Evolutionary conservation across 2,113 vertebrate genomes (phyloP), one percentile per base, ranked within the genome.

Genomic region (Boulengeromyrus knoepffleri): DNA sequence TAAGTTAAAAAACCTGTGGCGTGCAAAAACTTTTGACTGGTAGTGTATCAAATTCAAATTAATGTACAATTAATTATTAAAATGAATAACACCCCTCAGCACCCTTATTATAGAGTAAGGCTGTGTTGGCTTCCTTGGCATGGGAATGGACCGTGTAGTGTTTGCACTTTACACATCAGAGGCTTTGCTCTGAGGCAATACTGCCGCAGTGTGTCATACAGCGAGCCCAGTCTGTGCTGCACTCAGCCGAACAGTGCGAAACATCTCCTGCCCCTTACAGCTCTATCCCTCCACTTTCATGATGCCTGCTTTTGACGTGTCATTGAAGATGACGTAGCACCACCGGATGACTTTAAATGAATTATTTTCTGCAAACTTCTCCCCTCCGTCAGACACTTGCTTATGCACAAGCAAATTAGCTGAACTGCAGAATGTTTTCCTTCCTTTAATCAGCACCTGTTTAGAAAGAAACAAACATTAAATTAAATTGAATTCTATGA

Each of bases 201-300:
- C 66, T 74, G n/a, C 27, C 0, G 3, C 66, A 74, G 66, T 74
- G 66, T 74, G 66, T 74, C 27, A 36, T 3, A 90, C 87, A 36
- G 31, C 90, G 89, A 58, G 6, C 21, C 21, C 56, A 24, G 5
- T 58, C 56, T n/a, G 24, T n/a, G 56, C 24, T 62, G 56, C 56
- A 62, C 46, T 90, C 83, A 80, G 88, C 89, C 88, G 88, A 31
- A 80, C 53, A 66, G 77, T 1, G 89, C 3, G 15, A 80, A 80
- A 19, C 36, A 39, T 42, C 36, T 17, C 4, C 74, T 80, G 58
- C 19, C 36, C 27, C 50, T 62, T n/a, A n/a, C 77, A 27, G 50
- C 7, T 89, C 17, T 53, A 24, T n/a, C 4, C 15, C n/a, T 27
- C 12, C 10, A 36, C 36, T 31, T 56, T 85, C 39, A 3, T 31